Evolutionary conservation across 2,888 invertebrate genomes (phyloP).

Genomic region (Andrena fulva): DNA sequence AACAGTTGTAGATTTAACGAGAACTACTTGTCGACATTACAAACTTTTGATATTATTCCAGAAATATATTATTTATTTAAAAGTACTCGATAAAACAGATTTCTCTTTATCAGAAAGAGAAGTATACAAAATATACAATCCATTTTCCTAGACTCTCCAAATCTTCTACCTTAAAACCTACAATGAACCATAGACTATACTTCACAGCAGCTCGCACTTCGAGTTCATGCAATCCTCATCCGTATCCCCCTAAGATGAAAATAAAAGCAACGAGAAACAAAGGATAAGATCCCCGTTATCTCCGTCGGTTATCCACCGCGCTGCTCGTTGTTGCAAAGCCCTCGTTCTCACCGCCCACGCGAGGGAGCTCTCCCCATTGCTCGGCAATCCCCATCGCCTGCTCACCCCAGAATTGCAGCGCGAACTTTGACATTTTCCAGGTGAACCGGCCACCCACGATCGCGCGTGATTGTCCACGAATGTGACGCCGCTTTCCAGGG

Average conservation of each 20-base stretch:
- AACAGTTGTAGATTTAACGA: too few relatives aligned
- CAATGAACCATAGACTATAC: too few relatives aligned
- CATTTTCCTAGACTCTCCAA: too few relatives aligned
- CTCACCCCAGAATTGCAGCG: slow-evolving; percentile 11
- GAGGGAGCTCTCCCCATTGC: neutral
- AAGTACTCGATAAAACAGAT: too few relatives aligned
- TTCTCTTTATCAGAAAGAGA: too few relatives aligned
- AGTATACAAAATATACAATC: too few relatives aligned
- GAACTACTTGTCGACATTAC: too few relatives aligned
- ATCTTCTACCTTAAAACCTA: too few relatives aligned
- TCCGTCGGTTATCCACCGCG: slow-evolving; percentile 2
- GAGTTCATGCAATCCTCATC: neutral
- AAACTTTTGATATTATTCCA: too few relatives aligned
- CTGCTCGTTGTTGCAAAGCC: neutral
- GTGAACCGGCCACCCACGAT: slow-evolving; percentile 3
- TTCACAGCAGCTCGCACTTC: too few relatives aligned
- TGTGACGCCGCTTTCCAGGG: slow-evolving; percentile 27
- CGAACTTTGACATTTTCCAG: slow-evolving; percentile 49
- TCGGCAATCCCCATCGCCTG: neutral
- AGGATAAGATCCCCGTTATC: neutral
- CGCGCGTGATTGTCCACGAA: slow-evolving; percentile 37
- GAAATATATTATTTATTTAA: too few relatives aligned
- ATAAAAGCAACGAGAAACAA: neutral
- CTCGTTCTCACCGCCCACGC: neutral
- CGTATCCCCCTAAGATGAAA: neutral